Conservation (phyloP, 1,140 invertebrate genomes). For the Drosophila leontia region DNA sequence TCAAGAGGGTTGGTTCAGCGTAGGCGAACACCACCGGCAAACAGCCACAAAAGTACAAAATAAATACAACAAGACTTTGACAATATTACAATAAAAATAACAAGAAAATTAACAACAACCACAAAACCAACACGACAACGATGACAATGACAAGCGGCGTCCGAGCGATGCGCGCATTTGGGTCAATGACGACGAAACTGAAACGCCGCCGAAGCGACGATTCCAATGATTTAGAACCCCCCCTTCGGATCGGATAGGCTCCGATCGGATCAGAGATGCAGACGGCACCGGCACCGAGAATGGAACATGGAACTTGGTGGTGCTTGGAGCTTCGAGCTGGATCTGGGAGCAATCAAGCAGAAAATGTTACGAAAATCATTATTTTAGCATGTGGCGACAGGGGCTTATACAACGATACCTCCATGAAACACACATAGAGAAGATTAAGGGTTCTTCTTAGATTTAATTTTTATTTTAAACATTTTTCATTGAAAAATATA, state of each 20-base stretch:
- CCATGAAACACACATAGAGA: conserved; percentile 8
- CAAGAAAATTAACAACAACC: conserved; percentile 11
- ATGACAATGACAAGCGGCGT: conserved; percentile 80
- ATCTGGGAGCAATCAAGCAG: conserved; percentile 72
- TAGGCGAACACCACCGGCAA: conserved; percentile 40
- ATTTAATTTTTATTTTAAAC: not conserved
- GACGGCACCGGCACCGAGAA: conserved; percentile 43
- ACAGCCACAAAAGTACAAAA: conserved; percentile 9
- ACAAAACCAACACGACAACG: conserved; percentile 6
- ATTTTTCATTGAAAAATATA: not conserved
- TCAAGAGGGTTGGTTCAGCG: conserved; percentile 23
- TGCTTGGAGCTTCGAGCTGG: conserved; percentile 27
- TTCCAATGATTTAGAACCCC: conserved; percentile 76
- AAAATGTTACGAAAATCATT: conserved; percentile 78
- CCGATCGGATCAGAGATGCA: conserved; percentile 28
- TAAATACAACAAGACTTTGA: conserved; percentile 3
- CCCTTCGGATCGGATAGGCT: conserved; percentile 13
- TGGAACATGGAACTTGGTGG: conserved; percentile 29
- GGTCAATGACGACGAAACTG: conserved; percentile 78
- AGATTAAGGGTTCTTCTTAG: not conserved
- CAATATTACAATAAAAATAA: conserved; percentile 10
- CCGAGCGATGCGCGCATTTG: conserved; percentile 75
- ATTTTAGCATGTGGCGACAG: conserved; percentile 81
- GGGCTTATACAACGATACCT: conserved; percentile 52
- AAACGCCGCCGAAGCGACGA: conserved; percentile 51